phyloP scores from a whole-genome alignment of 2,113 vertebrate genomes.

The Galbula dea region DNA sequence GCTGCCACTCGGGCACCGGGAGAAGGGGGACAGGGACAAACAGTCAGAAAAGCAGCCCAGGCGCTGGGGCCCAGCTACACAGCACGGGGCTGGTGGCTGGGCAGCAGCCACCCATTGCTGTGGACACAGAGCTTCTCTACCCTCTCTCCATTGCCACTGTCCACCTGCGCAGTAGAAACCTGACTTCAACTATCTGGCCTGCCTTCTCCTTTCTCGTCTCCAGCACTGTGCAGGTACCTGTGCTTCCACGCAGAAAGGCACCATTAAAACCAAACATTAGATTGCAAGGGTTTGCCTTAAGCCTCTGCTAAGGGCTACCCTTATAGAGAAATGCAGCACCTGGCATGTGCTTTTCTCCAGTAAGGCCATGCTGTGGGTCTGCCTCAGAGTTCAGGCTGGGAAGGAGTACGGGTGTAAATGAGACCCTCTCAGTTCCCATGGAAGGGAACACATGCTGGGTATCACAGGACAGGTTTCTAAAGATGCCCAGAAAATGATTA shows the following conservation, averaged over 20 bases:
- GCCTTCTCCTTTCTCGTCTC: neutral
- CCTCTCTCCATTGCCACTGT: fast-evolving
- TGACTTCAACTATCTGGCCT: fast-evolving
- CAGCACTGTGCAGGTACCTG: fast-evolving
- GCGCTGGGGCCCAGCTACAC: neutral
- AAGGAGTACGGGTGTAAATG: neutral
- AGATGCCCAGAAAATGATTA: neutral
- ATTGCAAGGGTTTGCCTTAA: neutral
- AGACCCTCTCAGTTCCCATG: fast-evolving
- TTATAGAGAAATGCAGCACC: neutral
- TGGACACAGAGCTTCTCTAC: neutral
- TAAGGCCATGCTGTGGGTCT: neutral
- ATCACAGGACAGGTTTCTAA: neutral
- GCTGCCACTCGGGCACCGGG: neutral
- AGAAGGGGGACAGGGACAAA: neutral
- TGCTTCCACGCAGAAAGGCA: fast-evolving
- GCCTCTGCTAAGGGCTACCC: neutral
- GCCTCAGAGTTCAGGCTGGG: neutral
- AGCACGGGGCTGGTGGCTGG: neutral
- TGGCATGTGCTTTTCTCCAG: neutral
- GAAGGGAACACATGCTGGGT: neutral
- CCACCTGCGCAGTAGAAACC: neutral
- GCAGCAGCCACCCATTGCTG: neutral
- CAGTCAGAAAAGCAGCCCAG: neutral
- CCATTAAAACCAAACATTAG: neutral